phyloP scores from a whole-genome alignment of 2,113 vertebrate species.

The Gasterosteus aculeatus region DNA sequence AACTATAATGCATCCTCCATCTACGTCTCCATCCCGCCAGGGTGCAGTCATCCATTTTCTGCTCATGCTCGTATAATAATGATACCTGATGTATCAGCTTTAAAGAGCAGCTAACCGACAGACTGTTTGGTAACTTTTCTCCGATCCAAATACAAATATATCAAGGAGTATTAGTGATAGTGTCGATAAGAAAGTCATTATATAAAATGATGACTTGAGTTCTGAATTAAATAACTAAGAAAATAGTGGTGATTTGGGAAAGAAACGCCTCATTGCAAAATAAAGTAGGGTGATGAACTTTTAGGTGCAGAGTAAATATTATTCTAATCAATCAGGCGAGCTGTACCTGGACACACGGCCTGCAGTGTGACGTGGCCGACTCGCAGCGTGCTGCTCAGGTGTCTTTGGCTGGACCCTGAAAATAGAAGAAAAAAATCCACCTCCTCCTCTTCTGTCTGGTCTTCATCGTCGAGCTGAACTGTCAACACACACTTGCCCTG shows the following conservation, averaged over 20 bases:
- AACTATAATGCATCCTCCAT: not conserved
- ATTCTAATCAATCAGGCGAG: too few species aligned
- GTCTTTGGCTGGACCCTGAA: slow-evolving; percentile 87
- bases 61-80: too few species aligned
- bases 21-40: not conserved
- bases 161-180: not conserved
- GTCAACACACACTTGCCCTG: slow-evolving; percentile 92
- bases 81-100: too few species aligned
- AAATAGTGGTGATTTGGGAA: not conserved
- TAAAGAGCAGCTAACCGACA: too few species aligned
- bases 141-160: not conserved
- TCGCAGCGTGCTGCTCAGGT: slow-evolving; percentile 86
- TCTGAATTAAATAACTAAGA: too few species aligned
- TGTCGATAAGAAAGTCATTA: not conserved
- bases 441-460: slow-evolving; percentile 83
- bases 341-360: slow-evolving; percentile 86
- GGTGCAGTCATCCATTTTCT: not conserved
- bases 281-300: not conserved
- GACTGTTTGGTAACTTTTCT: too few species aligned
- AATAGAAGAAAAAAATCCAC: slow-evolving; percentile 91
- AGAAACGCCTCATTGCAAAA: not conserved
- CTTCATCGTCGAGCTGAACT: slow-evolving; percentile 85
- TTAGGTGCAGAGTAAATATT: not conserved
- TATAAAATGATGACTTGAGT: too few species aligned
- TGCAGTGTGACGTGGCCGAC: slow-evolving; percentile 85